Conservation (phyloP, 2,113 vertebrate genomes). For the Myotis yumanensis region DNA sequence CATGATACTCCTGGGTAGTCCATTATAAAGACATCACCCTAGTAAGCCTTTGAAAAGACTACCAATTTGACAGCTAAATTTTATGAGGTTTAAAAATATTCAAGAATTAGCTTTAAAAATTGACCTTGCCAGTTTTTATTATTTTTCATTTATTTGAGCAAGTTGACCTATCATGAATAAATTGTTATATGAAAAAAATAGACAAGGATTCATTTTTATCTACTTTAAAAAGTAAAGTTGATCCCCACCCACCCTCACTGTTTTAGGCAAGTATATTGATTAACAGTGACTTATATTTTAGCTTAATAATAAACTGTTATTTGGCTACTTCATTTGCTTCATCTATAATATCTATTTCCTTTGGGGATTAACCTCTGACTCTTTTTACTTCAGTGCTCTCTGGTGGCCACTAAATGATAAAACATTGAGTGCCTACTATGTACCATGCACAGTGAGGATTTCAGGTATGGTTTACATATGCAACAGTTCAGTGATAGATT, state of each 20-base stretch:
- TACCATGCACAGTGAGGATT: conserved; percentile 12
- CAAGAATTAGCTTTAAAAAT: not conserved
- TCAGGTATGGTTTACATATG: not conserved
- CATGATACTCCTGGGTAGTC: not conserved
- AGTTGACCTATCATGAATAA: not conserved
- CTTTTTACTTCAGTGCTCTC: not conserved
- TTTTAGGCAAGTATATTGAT: conserved; percentile 35
- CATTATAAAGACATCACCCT: conserved; percentile 6
- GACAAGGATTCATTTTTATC: not conserved
- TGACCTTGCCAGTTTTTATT: not conserved
- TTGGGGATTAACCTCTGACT: not conserved
- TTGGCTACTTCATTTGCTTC: not conserved
- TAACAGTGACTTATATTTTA: conserved; percentile 41
- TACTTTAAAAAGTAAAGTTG: not conserved
- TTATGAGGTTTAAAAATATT: conserved; percentile 37
- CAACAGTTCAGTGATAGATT: not conserved
- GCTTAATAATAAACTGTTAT: conserved; percentile 8
- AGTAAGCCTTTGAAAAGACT: conserved; percentile 23
- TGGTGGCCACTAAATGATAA: conserved; percentile 10
- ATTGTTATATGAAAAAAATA: not conserved
- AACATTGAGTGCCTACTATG: not conserved
- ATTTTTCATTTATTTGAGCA: not conserved
- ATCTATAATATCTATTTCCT: conserved; percentile 40
- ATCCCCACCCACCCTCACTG: not conserved
- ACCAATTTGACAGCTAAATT: conserved; percentile 33